These are phyloP conservation scores for Poecile montanus DNA, from an alignment of 2,797 vertebrate species.

Conservation along the genomic window DNA sequence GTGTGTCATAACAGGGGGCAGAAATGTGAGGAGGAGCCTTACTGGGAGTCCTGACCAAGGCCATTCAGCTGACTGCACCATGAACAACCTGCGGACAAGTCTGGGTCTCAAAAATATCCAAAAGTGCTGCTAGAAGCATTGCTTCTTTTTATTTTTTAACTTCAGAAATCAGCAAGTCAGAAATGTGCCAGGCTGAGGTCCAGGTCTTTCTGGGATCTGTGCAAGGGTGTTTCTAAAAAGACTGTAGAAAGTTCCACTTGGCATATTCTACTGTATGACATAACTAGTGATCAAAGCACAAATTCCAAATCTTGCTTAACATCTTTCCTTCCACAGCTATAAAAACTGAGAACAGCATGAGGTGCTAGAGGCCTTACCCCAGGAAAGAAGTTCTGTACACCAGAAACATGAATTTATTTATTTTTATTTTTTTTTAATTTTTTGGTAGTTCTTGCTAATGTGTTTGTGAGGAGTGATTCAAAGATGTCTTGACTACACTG, in stretches of 20 bases:
- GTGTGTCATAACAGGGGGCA: not conserved
- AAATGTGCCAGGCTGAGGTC: not conserved
- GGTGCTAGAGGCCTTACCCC: not conserved
- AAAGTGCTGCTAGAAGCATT: not conserved
- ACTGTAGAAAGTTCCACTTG: not conserved
- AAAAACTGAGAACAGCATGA: not conserved
- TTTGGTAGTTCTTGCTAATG: not conserved
- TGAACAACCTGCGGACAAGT: not conserved
- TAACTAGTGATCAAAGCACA: not conserved
- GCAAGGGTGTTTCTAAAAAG: not conserved
- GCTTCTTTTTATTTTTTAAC: not conserved
- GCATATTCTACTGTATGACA: not conserved
- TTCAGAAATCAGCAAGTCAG: not conserved
- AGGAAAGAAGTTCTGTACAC: not conserved
- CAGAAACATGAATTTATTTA: not conserved
- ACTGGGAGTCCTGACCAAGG: not conserved
- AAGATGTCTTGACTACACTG: not conserved
- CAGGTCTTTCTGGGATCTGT: not conserved
- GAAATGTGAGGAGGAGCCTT: not conserved
- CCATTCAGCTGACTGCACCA: not conserved
- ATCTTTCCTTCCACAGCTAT: not conserved
- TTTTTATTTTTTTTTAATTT: not conserved
- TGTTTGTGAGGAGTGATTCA: not conserved
- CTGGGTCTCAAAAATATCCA: not conserved
- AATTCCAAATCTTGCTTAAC: not conserved